Evolutionary conservation across 2,113 vertebrate species (phyloP), one percentile per base, ranked within the genome.

Genomic region (Philantomba maxwellii): DNA sequence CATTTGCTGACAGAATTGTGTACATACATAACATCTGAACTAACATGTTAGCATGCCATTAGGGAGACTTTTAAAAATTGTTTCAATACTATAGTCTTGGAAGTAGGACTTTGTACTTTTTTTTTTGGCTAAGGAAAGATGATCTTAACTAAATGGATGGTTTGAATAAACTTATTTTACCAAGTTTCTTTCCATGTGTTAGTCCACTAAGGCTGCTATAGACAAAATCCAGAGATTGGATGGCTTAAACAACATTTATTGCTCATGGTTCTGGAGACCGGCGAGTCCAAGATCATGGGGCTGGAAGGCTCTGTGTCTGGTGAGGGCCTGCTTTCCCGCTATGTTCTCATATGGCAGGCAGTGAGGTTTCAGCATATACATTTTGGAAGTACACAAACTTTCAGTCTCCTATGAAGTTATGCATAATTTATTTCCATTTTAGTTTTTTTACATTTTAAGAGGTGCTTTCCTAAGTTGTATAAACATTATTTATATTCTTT

Each of bases 361-460:
- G 25, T 7, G 19, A 90, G 43, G 43, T 86, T 93, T 90, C 81
- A 58, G 25, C 53, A 13, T 64, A 43, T 7, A 53, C 49, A 58
- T 43, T 86, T 49, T 19, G 43, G 45, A 80, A 36, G 19, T 39
- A 33, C n/a, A 28, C 19, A 81, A 25, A 60, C 43, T 33, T 93
- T 85, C 55, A 58, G 17, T 64, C 33, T 57, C 7, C 39, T n/a
- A n/a, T n/a, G n/a, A n/a, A 84, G 43, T 66, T 36, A 90, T 58
- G 47, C 30, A 78, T 7, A 92, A 45, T 45, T 73, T 60, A 13
- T 96, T 91, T 94, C n/a, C 51, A 51, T 85, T 96, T 97, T 91
- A 82, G 53, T n/a, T 83, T 88, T 88, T 75, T 73, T 90, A 86
- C 19, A 58, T 91, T 60, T 75, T 95, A 64, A 96, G 80, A 87